A percentile compares a stretch with the other conserved stretches of the same genome.
phyloP scores from a whole-genome alignment of 2,888 invertebrate genomes.

The Operophtera brumata region DNA sequence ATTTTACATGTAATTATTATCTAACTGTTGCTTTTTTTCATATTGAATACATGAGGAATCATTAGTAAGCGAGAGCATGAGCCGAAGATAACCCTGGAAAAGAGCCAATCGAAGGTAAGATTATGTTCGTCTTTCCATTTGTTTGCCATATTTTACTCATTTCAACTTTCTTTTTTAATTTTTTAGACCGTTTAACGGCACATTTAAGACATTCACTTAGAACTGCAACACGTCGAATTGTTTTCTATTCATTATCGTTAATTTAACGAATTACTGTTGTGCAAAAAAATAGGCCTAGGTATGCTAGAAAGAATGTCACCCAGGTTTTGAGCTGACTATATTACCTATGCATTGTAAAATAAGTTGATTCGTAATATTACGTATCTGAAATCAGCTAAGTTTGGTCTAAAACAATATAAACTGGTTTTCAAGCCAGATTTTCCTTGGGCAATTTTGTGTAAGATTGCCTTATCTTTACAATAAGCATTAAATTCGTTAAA shows the following conservation, averaged over 20 bases:
- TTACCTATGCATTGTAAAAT: slow-evolving; percentile 34
- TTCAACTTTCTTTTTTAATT: slow-evolving; percentile 60
- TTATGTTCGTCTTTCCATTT: slow-evolving; percentile 52
- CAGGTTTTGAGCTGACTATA: slow-evolving; percentile 40
- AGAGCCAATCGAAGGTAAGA: slow-evolving; percentile 61
- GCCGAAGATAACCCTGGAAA: slow-evolving; percentile 47
- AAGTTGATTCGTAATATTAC: not conserved
- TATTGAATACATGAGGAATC: slow-evolving; percentile 29
- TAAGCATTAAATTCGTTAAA: not conserved
- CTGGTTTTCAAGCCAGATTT: not conserved
- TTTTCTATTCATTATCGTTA: slow-evolving; percentile 18
- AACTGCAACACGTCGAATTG: slow-evolving; percentile 30
- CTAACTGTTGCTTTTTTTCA: slow-evolving; percentile 39
- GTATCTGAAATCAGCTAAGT: not conserved
- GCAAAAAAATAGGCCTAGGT: slow-evolving; percentile 43
- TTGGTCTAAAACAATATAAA: not conserved
- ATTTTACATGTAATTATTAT: slow-evolving; percentile 42
- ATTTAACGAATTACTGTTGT: slow-evolving; percentile 38
- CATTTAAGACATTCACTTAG: slow-evolving; percentile 36
- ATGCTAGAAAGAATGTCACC: slow-evolving; percentile 45
- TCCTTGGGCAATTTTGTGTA: not conserved
- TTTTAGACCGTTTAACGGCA: slow-evolving; percentile 38
- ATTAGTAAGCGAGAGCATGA: not conserved
- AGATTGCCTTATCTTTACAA: not conserved
- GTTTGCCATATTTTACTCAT: slow-evolving; percentile 76